phyloP scores from a whole-genome alignment of 2,113 vertebrate species.

The Camelus bactrianus region DNA sequence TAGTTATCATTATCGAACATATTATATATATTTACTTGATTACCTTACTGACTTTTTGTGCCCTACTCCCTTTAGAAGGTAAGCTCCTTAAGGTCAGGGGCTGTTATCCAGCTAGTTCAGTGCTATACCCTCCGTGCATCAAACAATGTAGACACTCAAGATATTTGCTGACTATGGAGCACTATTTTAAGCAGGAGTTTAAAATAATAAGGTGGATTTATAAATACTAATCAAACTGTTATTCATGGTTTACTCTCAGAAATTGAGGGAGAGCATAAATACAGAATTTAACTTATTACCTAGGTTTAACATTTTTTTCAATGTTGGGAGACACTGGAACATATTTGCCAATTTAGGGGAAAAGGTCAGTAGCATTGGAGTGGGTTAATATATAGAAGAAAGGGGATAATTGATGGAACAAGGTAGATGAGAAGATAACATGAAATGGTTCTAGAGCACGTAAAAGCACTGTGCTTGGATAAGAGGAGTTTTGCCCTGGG shows the following conservation, averaged over 20 bases:
- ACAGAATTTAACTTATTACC: neutral
- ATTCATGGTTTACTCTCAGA: conserved; percentile 7
- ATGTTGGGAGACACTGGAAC: neutral
- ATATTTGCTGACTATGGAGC: neutral
- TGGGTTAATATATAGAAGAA: neutral
- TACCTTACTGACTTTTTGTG: neutral
- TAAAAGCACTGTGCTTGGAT: neutral
- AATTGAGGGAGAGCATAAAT: neutral
- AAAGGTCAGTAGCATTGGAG: neutral
- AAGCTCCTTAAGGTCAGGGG: neutral
- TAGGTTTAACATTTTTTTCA: neutral
- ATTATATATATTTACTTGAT: neutral
- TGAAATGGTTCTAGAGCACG: neutral
- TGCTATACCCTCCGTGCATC: neutral
- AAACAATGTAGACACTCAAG: neutral
- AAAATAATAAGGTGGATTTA: conserved; percentile 11
- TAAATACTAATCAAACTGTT: neutral
- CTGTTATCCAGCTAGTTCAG: neutral
- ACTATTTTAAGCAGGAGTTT: neutral
- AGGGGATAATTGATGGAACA: neutral
- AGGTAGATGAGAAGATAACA: neutral
- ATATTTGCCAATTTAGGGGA: neutral
- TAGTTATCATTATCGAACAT: neutral
- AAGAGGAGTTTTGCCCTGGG: neutral
- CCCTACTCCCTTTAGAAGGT: neutral